Evolutionary conservation across 2,797 vertebrate genomes (phyloP), one percentile per base, ranked within the genome.

Genomic region (Varecia variegata): DNA sequence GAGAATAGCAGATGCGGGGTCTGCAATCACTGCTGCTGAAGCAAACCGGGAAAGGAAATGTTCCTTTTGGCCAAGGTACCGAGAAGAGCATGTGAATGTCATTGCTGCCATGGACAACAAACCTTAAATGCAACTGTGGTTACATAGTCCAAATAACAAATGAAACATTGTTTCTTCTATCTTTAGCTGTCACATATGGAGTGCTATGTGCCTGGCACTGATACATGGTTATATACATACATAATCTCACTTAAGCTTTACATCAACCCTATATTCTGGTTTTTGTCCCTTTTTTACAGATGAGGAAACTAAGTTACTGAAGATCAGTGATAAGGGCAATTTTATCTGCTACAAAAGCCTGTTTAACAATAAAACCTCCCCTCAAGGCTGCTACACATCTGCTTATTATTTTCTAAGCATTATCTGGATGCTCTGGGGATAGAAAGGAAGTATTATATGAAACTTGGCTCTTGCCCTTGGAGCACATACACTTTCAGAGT

Each of bases 401-500:
- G 52, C 50, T 38, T 96, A 45, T 62, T 67, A 68, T 81, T 91
- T 79, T 83, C 9, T 47, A 20, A 60, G 73, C 13, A 40, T 82
- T 80, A 45, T 58, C 30, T 88, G 10, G 21, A 30, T 30, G 30
- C 15, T 81, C 50, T 58, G 15, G 23, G 67, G 32, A 79, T 52
- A 93, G n/a, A 65, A 87, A 94, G 70, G 52, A 87, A 77, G 35
- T 47, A 21, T 58, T 62, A 47, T 30, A 12, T 23, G 65, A 85
- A 43, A 93, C n/a, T 94, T 88, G 65, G 88, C 7, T 79, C 90
- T 95, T 90, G 43, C 56, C 27, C 70, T 94, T 45, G 17, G 94
- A 77, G 50, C n/a, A 76, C 15, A 32, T 56, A 73, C 21, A 73
- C n/a, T 94, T 89, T 71, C 52, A 88, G n/a, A 88, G 27, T 45